These are phyloP conservation scores for Oryzias celebensis DNA, from an alignment of 2,113 vertebrate genomes.

Conservation along the genomic window DNA sequence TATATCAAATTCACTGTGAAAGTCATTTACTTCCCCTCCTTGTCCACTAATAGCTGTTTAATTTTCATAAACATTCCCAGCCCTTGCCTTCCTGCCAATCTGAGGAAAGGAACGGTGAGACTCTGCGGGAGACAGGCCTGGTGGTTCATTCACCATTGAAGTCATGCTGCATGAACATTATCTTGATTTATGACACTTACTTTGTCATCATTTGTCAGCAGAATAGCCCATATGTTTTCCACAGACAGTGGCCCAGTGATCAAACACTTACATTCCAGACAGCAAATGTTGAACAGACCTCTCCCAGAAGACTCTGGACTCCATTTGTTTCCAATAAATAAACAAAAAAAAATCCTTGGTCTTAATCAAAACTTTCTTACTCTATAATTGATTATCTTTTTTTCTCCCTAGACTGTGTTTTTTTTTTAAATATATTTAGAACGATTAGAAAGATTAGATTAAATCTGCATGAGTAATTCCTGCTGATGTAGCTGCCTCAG, in stretches of 20 bases:
- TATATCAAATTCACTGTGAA: too few species aligned
- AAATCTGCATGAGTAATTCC: background rate
- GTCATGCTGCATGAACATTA: background rate
- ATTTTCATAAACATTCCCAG: too few species aligned
- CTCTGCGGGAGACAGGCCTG: background rate
- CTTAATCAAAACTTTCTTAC: background rate
- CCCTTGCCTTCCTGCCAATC: background rate
- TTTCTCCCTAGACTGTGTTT: background rate
- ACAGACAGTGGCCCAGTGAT: background rate
- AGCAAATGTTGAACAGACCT: background rate
- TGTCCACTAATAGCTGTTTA: too few species aligned
- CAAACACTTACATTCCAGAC: background rate
- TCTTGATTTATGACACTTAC: slow-evolving; percentile 1
- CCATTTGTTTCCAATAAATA: background rate
- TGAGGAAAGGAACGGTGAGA: background rate
- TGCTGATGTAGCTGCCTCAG: slow-evolving; percentile 2
- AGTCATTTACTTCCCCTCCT: too few species aligned
- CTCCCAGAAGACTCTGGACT: background rate
- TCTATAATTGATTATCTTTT: background rate
- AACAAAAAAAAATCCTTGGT: background rate
- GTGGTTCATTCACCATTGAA: background rate
- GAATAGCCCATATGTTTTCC: background rate
- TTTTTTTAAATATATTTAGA: background rate
- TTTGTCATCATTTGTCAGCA: background rate
- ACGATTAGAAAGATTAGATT: background rate